Evolutionary conservation across 92 coral and sea anemone species (phyloP), one percentile per base, ranked within the genome.

Genomic region (Parazoanthus darwini): DNA sequence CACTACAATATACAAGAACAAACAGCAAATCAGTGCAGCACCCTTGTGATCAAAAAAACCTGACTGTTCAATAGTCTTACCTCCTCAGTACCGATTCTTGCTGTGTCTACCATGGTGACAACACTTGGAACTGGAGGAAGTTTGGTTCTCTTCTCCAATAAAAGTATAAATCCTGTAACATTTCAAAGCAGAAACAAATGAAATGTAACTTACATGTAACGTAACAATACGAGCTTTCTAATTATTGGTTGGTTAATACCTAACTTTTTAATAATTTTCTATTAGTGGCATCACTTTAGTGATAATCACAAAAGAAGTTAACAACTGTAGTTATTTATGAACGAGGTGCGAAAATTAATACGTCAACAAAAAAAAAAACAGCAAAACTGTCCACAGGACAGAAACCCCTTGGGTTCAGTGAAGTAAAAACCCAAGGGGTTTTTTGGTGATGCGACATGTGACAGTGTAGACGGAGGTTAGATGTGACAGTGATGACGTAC

Each of bases 81-180:
- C 33, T 29, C 70, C 70, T 63, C 70, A 63, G 70, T 63, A 73
- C 77, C 77, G 42, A 73, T 73, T 73, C 77, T 63, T 63, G 70
- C 70, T 63, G 70, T 63, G 70, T 15, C 70, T 63, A 63, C 70
- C 70, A 73, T 73, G 77, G 77, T 73, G 77, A 73, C 77, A 73
- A 73, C 77, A 73, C 77, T n/a, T 0, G 77, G 77, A 74, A 29
- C 78, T 74, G 74, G 74, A 67, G 74, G 74, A 67, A 50, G 74
- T 67, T 67, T 67, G 74, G 26, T 67, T 35, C 74, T 67, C 74
- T 18, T 67, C 74, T 67, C 74, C 2, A 67, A 67, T 0, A 67
- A 67, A 67, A 67, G 9, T 67, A 50, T 50, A 50, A 50, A 50
- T 50, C 56, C 56, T 50, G 56, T 50, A 50, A 50, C 10, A 50